Conservation (phyloP, 2,888 invertebrate species). For the Pyralis farinalis region DNA sequence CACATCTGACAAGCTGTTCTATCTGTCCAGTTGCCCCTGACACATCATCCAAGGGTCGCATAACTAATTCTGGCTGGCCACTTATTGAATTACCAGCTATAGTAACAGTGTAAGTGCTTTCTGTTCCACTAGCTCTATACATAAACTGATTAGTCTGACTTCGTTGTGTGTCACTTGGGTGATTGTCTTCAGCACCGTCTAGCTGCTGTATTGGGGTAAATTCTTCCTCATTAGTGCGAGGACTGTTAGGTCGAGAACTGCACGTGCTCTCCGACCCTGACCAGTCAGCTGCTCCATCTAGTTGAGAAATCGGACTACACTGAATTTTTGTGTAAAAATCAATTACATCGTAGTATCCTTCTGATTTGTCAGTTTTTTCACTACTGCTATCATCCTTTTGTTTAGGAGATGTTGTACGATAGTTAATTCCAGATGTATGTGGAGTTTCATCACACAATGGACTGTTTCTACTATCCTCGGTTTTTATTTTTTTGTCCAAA, state of each 20-base stretch:
- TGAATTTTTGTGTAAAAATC: conserved; percentile 78
- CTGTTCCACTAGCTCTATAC: conserved; percentile 70
- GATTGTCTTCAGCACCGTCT: conserved; percentile 86
- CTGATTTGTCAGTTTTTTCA: conserved; percentile 62
- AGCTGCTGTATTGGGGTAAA: conserved; percentile 83
- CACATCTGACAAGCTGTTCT: conserved; percentile 91
- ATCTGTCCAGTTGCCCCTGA: conserved; percentile 64
- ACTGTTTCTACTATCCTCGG: conserved; percentile 41
- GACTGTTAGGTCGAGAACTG: conserved; percentile 69
- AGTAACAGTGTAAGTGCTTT: conserved; percentile 71
- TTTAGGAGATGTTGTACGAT: conserved; percentile 59
- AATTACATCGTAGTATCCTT: conserved; percentile 72
- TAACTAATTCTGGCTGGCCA: conserved; percentile 70
- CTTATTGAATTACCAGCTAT: conserved; percentile 74
- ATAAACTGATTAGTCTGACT: conserved; percentile 65
- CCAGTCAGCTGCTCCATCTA: conserved; percentile 86
- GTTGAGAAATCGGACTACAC: conserved; percentile 83
- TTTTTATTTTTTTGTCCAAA: conserved; percentile 56
- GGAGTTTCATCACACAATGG: conserved; percentile 58
- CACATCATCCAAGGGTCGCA: conserved; percentile 66
- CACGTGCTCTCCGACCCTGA: conserved; percentile 79
- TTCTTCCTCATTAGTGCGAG: conserved; percentile 48
- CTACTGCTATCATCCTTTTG: conserved; percentile 53
- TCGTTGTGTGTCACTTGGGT: conserved; percentile 52
- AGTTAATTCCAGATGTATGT: conserved; percentile 70